Evolutionary conservation across 2,113 vertebrate species (phyloP), one percentile per base, ranked within the genome.

Genomic region (Oophaga pumilio): DNA sequence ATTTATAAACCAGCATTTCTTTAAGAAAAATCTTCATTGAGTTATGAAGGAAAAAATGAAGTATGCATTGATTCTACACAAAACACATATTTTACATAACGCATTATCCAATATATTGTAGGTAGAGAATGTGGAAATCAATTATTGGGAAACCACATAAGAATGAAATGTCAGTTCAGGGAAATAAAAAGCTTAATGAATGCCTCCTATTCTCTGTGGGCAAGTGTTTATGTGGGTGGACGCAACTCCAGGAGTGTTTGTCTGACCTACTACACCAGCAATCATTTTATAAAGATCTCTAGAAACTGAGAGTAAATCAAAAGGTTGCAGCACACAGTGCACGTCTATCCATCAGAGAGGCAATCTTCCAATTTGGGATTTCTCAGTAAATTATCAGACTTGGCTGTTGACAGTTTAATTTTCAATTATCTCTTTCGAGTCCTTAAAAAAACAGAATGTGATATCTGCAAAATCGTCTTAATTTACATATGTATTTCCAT

Each of bases 181-280:
- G 53, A 77, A 85, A 85, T 85, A 85, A 76, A 77, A 33, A 60
- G 24, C 24, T 64, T 76, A 85, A 85, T 85, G 57, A 85, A 85
- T 62, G 59, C 59, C 62, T 77, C 15, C 1, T n/a, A 85, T 20
- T 49, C 56, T 50, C 56, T 66, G 33, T 52, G 50, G 68, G 43
- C 56, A 64, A 76, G 26, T 52, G 73, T 60, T 60, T 76, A 49
- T 64, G 73, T 77, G 43, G 84, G 56, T 64, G 84, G 73, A 59
- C 50, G 12, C 20, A 52, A n/a, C 14, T 77, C 14, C 59, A 52
- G 28, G 43, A 52, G 28, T 15, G 9, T n/a, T 50, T 64, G 50
- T 57, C 52, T 73, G 66, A 71, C 52, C 82, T 84, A 50, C 60
- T 82, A 60, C 68, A 84, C 82, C 50, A 57, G 49, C 82, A 71